These are phyloP conservation scores for Drepana arcuata DNA, from an alignment of 1,140 invertebrate genomes.

Conservation along the genomic window DNA sequence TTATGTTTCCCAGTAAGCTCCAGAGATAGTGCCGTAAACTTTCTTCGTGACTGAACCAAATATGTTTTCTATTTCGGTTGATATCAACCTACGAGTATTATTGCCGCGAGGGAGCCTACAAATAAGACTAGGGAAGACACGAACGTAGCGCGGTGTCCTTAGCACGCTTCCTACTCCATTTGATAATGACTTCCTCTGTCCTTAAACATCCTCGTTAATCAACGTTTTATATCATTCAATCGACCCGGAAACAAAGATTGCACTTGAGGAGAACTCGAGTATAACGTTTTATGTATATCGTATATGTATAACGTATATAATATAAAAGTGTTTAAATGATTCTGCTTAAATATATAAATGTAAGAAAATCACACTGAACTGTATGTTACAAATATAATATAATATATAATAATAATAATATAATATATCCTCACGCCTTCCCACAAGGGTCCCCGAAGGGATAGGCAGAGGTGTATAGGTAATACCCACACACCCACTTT, in stretches of 20 bases:
- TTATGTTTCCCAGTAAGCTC: conserved; percentile 24
- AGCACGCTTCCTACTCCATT: conserved; percentile 51
- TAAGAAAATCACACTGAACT: too few relatives aligned
- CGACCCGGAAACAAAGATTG: conserved; percentile 40
- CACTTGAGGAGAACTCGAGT: conserved; percentile 21
- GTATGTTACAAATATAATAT: conserved; percentile 30
- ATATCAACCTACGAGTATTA: conserved; percentile 11
- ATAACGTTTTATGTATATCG: too few relatives aligned
- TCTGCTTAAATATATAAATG: too few relatives aligned
- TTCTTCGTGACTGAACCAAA: neutral
- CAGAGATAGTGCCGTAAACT: conserved; percentile 1
- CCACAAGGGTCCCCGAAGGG: too few relatives aligned
- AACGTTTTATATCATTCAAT: conserved; percentile 40
- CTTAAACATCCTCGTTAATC: conserved; percentile 47
- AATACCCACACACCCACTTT: too few relatives aligned
- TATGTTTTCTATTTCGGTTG: neutral
- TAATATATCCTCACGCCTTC: too few relatives aligned
- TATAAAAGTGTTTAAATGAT: too few relatives aligned
- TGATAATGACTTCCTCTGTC: conserved; percentile 63
- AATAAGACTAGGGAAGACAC: too few relatives aligned
- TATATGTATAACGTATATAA: too few relatives aligned
- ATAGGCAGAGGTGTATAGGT: too few relatives aligned
- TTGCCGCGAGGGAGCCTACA: conserved; percentile 3
- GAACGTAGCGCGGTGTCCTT: conserved; percentile 32
- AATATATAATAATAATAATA: too few relatives aligned